Conservation (phyloP, 2,888 invertebrate genomes). For the Lamproptera curius region DNA sequence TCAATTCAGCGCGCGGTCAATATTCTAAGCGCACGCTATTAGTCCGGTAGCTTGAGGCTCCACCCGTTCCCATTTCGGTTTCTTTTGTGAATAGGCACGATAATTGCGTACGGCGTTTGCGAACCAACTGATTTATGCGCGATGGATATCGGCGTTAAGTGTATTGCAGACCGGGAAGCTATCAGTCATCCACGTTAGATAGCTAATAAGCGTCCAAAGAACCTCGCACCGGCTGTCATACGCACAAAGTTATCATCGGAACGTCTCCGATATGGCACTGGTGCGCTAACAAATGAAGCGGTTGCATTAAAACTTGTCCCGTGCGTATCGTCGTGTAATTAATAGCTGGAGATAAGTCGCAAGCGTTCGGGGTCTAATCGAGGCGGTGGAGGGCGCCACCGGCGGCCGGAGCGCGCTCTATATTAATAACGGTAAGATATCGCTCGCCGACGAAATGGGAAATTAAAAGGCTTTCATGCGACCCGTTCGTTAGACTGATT, state of each 20-base stretch:
- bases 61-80: constrained; percentile 62
- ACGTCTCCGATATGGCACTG: constrained; percentile 69
- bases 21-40: constrained; percentile 68
- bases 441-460: constrained; percentile 70
- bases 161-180: constrained; percentile 44
- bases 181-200: constrained; percentile 43
- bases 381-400: constrained; percentile 60
- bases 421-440: constrained; percentile 75
- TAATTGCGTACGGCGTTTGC: constrained; percentile 61
- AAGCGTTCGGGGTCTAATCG: constrained; percentile 60
- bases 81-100: constrained; percentile 67
- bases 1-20: constrained; percentile 69
- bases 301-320: constrained; percentile 76
- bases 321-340: constrained; percentile 72
- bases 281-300: constrained; percentile 71
- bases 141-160: constrained; percentile 55
- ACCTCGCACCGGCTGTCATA: constrained; percentile 41
- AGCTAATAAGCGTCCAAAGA: constrained; percentile 22
- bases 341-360: constrained; percentile 72
- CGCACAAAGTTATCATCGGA: constrained; percentile 66
- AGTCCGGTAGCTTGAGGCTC: constrained; percentile 58
- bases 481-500: constrained; percentile 72
- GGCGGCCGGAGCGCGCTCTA: constrained; percentile 52
- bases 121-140: constrained; percentile 55
- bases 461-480: constrained; percentile 76